These are phyloP conservation scores for Plebejus anna DNA, from an alignment of 2,888 invertebrate genomes.

Conservation along the genomic window DNA sequence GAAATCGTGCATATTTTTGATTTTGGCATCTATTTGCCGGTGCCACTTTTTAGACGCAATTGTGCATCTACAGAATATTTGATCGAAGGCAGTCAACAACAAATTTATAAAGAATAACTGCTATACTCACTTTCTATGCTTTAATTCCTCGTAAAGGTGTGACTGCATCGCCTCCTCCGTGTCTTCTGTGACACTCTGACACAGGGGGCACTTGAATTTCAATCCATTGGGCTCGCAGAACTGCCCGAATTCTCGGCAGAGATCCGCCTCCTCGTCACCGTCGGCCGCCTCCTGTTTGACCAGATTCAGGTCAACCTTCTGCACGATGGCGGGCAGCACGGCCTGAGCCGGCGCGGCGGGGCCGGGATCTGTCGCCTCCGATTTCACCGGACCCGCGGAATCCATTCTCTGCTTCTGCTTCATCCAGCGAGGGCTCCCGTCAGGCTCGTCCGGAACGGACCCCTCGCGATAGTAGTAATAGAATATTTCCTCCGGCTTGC, in stretches of 20 bases:
- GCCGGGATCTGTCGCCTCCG: slow-evolving; percentile 43
- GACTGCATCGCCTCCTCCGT: slow-evolving; percentile 81
- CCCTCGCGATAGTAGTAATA: slow-evolving; percentile 79
- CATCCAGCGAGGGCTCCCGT: slow-evolving; percentile 59
- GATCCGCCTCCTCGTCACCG: slow-evolving; percentile 40
- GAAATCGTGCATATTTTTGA: too few relatives aligned
- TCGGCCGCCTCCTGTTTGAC: slow-evolving; percentile 58
- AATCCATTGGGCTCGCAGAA: slow-evolving; percentile 76
- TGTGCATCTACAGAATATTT: too few relatives aligned
- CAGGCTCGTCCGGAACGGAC: slow-evolving; percentile 51
- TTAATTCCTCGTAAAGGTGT: slow-evolving; percentile 84
- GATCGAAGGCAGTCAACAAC: too few relatives aligned
- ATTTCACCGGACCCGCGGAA: slow-evolving; percentile 48
- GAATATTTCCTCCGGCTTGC: slow-evolving; percentile 57
- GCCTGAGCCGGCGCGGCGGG: slow-evolving; percentile 31
- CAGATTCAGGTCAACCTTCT: slow-evolving; percentile 52
- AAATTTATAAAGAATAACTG: background rate
- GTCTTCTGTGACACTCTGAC: slow-evolving; percentile 78
- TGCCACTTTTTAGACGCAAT: too few relatives aligned
- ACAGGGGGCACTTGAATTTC: slow-evolving; percentile 81
- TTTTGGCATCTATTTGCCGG: too few relatives aligned
- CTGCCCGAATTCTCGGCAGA: slow-evolving; percentile 55
- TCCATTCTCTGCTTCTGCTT: slow-evolving; percentile 52
- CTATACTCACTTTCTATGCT: slow-evolving; percentile 81
- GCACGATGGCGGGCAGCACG: slow-evolving; percentile 30